phyloP scores from a whole-genome alignment of 1,140 invertebrate species.

The Ips typographus region DNA sequence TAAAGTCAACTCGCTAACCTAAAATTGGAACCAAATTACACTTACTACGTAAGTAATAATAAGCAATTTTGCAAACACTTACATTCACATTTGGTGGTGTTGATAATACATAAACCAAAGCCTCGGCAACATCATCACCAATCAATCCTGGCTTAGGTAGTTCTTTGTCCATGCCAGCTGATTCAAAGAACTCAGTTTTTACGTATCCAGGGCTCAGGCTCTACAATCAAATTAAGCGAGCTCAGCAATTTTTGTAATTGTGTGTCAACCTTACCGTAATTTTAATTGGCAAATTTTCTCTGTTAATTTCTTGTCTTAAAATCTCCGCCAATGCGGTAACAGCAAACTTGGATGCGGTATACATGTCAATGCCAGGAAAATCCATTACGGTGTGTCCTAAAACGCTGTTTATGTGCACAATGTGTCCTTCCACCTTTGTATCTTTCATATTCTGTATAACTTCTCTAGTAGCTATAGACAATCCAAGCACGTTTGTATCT shows the following conservation, averaged over 20 bases:
- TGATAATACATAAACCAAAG: constrained; percentile 55
- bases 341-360: constrained; percentile 62
- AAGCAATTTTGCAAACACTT: constrained; percentile 20
- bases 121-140: constrained; percentile 56
- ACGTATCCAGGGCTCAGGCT: constrained; percentile 57
- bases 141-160: constrained; percentile 1
- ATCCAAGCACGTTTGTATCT: constrained; percentile 46
- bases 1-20: too few relatives aligned
- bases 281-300: constrained; percentile 54
- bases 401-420: constrained; percentile 16
- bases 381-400: constrained; percentile 42
- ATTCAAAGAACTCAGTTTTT: constrained; percentile 50
- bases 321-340: constrained; percentile 62
- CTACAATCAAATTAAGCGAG: constrained; percentile 9
- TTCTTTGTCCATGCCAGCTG: constrained; percentile 39
- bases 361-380: constrained; percentile 53
- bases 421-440: constrained; percentile 13
- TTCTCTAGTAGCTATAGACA: constrained; percentile 58
- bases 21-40: too few relatives aligned
- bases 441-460: constrained; percentile 50
- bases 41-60: not conserved
- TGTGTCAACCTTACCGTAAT: constrained; percentile 48
- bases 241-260: not conserved
- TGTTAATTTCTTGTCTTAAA: constrained; percentile 56
- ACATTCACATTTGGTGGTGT: constrained; percentile 58